phyloP scores from a whole-genome alignment of 2,113 vertebrate genomes.

The Delphinus delphis region DNA sequence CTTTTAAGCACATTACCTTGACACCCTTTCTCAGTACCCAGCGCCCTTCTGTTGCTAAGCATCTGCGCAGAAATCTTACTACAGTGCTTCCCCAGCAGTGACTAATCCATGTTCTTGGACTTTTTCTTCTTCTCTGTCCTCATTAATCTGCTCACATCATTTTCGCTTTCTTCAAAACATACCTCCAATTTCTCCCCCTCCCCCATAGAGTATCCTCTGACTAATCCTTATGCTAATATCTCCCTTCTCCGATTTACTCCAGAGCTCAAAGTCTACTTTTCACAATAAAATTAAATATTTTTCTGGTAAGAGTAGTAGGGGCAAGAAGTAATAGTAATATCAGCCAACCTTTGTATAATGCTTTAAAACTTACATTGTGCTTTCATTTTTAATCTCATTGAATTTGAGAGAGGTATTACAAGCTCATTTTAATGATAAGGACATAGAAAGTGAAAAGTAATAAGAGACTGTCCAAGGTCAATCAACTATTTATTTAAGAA shows the following conservation, averaged over 20 bases:
- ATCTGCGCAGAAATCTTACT: background rate
- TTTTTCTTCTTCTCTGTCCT: slow-evolving; percentile 14
- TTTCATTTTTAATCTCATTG: slow-evolving; percentile 23
- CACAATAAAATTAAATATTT: background rate
- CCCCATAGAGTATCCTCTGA: background rate
- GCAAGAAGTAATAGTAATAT: background rate
- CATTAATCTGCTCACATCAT: slow-evolving; percentile 33
- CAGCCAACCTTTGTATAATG: background rate
- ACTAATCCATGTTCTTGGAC: background rate
- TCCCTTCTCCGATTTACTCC: background rate
- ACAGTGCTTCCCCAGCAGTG: background rate
- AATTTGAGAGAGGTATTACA: background rate
- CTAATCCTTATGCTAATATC: background rate
- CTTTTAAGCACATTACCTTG: background rate
- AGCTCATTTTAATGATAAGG: background rate
- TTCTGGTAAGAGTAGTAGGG: background rate
- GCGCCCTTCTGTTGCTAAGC: background rate
- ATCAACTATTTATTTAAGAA: background rate
- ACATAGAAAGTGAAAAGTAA: background rate
- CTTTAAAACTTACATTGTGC: background rate
- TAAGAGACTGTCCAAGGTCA: background rate
- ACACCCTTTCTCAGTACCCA: background rate
- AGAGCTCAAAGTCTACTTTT: background rate
- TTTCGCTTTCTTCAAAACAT: slow-evolving; percentile 13
- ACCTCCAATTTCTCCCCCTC: background rate